Evolutionary conservation across 2,888 invertebrate species (phyloP).

Genomic region (Caradrina clavipalpis): DNA sequence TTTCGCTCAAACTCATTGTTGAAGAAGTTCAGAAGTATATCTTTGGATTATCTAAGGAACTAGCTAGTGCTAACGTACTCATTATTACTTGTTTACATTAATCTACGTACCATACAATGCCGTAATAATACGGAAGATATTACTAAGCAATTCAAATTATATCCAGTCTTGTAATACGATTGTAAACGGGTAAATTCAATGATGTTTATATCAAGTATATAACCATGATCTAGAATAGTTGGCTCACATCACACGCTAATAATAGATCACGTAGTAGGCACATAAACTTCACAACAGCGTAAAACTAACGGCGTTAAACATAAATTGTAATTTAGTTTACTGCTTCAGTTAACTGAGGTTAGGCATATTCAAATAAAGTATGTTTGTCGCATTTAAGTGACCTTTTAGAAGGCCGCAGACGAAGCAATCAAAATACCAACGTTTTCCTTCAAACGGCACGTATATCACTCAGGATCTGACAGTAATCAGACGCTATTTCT

Average conservation of each 20-base stretch:
- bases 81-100: slow-evolving; percentile 20
- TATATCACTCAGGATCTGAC: slow-evolving; percentile 33
- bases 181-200: slow-evolving; percentile 43
- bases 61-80: neutral
- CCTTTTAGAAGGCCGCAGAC: slow-evolving; percentile 57
- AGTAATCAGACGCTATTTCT: slow-evolving; percentile 50
- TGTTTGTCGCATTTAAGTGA: slow-evolving; percentile 35
- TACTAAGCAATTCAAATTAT: slow-evolving; percentile 10
- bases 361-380: slow-evolving; percentile 16
- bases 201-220: slow-evolving; percentile 57
- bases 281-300: slow-evolving; percentile 61
- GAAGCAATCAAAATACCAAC: slow-evolving; percentile 50
- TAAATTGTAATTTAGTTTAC: slow-evolving; percentile 57
- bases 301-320: slow-evolving; percentile 60
- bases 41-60: neutral
- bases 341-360: slow-evolving; percentile 39
- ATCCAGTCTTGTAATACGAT: slow-evolving; percentile 33
- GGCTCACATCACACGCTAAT: slow-evolving; percentile 69
- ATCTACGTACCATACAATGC: slow-evolving; percentile 15
- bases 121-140: slow-evolving; percentile 19
- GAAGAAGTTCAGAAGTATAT: neutral
- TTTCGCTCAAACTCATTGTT: neutral
- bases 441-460: slow-evolving; percentile 42
- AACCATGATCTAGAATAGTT: slow-evolving; percentile 72
- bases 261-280: slow-evolving; percentile 64